Evolutionary conservation across 2,113 vertebrate genomes (phyloP), one percentile per base, ranked within the genome.

Genomic region (Labrus mixtus): DNA sequence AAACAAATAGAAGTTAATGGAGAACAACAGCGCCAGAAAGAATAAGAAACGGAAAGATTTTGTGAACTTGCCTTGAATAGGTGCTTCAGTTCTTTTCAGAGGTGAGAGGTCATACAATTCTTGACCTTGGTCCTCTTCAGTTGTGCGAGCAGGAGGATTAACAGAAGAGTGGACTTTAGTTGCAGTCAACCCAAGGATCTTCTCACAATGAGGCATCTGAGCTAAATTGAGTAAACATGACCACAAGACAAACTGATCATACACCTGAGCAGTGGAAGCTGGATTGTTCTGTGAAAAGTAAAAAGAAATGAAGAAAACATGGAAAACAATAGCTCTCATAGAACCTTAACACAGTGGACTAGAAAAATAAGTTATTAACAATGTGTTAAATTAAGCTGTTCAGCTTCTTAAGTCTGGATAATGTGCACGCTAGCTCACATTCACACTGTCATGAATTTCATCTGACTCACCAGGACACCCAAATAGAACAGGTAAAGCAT

Each of bases 1-100:
- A 8, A 15, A 11, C 23, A 51, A 20, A 50, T 7, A 37, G 19
- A 41, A 17, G 51, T 4, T 59, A 11, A 23, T 19, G n/a, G 25
- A 37, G 29, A 29, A 29, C 33, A 36, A 66, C 23, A 37, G 46
- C 12, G 6, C 6, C 20, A 23, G 7, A 53, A 65, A 63, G 12
- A 8, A 9, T 7, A 22, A 39, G 4, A 53, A 65, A 63, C 13
- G 8, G 16, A 8, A 16, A 11, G 10, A 37, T 53, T 25, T 58
- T 29, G 29, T 7, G 50, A 50, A 20, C 36, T 73, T 68, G 2
- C 63, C 45, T 69, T 36, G 67, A 19, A 62, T 20, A 25, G 59
- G 68, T n/a, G 51, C 43, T n/a, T 55, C 12, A 20, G 19, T 23
- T 10, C 36, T 36, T 33, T 19, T 61, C 4, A 58, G 43, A 25